These are phyloP conservation scores for Telmatherina bonti DNA, from an alignment of 2,797 vertebrate species.

Conservation along the genomic window DNA sequence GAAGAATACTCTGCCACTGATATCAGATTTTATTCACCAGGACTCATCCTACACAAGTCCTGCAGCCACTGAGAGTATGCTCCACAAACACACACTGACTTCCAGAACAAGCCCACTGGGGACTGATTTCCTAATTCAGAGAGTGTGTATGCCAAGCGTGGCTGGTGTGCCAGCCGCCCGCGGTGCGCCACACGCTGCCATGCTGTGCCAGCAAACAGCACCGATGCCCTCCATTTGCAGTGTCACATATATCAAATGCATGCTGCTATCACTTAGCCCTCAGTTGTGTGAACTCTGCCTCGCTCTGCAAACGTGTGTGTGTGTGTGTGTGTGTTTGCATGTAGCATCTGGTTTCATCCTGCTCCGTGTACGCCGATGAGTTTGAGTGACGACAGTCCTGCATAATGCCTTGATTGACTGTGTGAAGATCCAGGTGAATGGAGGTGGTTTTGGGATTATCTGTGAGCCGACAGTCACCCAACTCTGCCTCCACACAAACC, in stretches of 20 bases:
- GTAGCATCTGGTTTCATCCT: constrained; percentile 60
- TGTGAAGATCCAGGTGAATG: constrained; percentile 66
- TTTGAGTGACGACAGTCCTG: constrained; percentile 60
- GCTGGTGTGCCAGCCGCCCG: constrained; percentile 91
- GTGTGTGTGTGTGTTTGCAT: constrained; percentile 41
- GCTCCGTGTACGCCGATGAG: constrained; percentile 25
- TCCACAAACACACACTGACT: constrained; percentile 41
- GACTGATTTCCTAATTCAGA: constrained; percentile 91
- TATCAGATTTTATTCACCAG: constrained; percentile 20
- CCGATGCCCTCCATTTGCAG: constrained; percentile 96
- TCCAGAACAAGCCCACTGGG: constrained; percentile 83
- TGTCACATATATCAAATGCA: constrained; percentile 97
- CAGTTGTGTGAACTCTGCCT: constrained; percentile 62
- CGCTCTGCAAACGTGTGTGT: constrained; percentile 26
- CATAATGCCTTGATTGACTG: constrained; percentile 63
- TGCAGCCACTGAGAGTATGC: constrained; percentile 18
- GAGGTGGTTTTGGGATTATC: constrained; percentile 64
- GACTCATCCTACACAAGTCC: constrained; percentile 8
- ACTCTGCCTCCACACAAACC: constrained; percentile 54
- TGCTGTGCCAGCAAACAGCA: constrained; percentile 95
- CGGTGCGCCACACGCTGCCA: constrained; percentile 94
- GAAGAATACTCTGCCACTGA: neutral
- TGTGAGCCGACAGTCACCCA: constrained; percentile 60
- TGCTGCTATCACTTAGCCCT: constrained; percentile 86
- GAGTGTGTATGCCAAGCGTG: constrained; percentile 87